phyloP scores from a whole-genome alignment of 2,113 vertebrate species.

The Aplodontia rufa region DNA sequence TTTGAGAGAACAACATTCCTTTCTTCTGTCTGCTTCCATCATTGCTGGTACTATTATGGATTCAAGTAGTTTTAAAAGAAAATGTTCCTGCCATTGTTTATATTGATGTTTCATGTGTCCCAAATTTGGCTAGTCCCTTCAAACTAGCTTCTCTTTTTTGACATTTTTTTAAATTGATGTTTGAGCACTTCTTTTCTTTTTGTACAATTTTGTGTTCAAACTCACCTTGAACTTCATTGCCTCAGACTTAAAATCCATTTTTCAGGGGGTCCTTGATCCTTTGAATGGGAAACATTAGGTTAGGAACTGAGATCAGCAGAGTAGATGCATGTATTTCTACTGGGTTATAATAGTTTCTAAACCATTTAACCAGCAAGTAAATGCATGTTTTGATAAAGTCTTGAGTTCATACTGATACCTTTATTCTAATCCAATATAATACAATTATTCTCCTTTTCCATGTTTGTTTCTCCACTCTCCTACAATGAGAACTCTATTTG shows the following conservation, averaged over 20 bases:
- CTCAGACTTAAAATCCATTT: background rate
- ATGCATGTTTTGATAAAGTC: background rate
- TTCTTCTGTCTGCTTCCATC: background rate
- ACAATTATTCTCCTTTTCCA: background rate
- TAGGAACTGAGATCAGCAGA: background rate
- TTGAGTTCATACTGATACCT: background rate
- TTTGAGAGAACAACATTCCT: background rate
- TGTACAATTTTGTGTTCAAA: background rate
- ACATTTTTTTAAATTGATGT: background rate
- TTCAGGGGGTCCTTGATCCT: background rate
- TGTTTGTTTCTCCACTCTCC: background rate
- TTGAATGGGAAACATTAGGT: background rate
- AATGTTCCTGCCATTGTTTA: background rate
- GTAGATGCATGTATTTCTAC: background rate
- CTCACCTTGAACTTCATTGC: background rate
- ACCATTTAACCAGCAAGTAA: background rate
- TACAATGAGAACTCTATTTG: background rate
- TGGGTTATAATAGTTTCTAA: background rate
- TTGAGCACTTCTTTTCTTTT: conserved; percentile 26
- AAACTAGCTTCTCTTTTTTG: background rate
- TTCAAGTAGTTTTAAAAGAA: background rate
- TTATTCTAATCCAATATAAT: background rate
- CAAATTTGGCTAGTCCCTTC: background rate
- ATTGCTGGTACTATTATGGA: background rate
- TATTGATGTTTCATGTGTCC: background rate